These are phyloP conservation scores for Steatornis caripensis DNA, from an alignment of 2,113 vertebrate species.

Conservation along the genomic window DNA sequence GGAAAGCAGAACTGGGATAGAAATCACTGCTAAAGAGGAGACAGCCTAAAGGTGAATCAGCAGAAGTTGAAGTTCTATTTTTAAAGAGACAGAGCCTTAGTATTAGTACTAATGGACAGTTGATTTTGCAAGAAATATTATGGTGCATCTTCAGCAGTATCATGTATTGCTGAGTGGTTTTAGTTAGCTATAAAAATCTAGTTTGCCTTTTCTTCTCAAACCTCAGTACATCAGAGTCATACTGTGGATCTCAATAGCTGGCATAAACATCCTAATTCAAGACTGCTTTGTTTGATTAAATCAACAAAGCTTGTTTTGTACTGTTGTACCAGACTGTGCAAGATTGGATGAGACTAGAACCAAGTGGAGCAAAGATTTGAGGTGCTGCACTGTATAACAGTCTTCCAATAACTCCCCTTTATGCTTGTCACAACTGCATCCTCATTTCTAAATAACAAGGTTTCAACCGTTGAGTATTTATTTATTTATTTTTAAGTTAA, in stretches of 20 bases:
- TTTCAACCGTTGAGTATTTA: not conserved
- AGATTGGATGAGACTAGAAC: not conserved
- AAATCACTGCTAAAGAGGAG: too few relatives aligned
- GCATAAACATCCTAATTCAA: not conserved
- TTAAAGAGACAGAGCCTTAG: not conserved
- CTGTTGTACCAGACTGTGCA: not conserved
- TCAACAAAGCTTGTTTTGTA: constrained; percentile 15
- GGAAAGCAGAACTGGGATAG: not conserved
- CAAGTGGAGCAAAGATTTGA: not conserved
- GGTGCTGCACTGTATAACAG: not conserved
- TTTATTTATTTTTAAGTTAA: not conserved
- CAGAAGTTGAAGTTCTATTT: too few relatives aligned
- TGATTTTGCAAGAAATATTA: not conserved
- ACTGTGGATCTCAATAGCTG: not conserved
- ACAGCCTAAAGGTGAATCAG: too few relatives aligned
- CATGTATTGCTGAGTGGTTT: not conserved
- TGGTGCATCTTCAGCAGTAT: not conserved
- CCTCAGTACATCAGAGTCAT: not conserved
- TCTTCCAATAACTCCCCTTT: not conserved
- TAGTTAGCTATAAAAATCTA: not conserved
- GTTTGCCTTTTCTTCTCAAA: constrained; percentile 5
- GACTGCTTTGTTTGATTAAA: constrained; percentile 11
- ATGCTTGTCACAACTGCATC: not conserved
- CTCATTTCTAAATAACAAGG: not conserved
- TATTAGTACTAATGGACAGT: not conserved